Evolutionary conservation across 1,140 invertebrate species (phyloP), one percentile per base, ranked within the genome.

Genomic region (Littorina saxatilis): DNA sequence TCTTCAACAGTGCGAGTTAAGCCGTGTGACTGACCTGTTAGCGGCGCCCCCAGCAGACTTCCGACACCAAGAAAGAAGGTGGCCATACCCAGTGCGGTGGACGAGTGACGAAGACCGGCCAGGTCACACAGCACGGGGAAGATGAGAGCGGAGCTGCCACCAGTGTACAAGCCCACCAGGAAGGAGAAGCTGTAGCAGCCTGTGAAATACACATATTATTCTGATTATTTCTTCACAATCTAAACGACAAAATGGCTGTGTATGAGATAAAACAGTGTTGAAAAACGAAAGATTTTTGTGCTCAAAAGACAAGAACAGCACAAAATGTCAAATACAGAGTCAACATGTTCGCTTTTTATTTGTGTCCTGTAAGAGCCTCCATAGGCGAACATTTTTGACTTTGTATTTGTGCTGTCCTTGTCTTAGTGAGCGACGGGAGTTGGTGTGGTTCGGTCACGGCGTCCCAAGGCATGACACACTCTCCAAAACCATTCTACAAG

Each of bases 21-120:
- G n/a, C n/a, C n/a, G n/a, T n/a, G n/a, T n/a, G n/a, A 68, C 63
- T 37, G 63, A 68, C 63, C 63, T 27, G 35, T 68, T 15, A 68
- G 29, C 0, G 72, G 72, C 13, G 50, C 9, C 5, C 72, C 72
- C 37, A 74, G 39, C 5, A 74, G 27, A 4, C n/a, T n/a, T 13
- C 72, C 72, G 0, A 74, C 47, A 13, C 72, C 72, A 7, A 23
- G 3, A n/a, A 29, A 17, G 9, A 40, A 74, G 27, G 47, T 4
- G 11, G 4, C 29, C 27, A 74, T 13, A 17, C 72, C 72, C n/a
- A 17, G 47, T 11, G 40, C 72, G 27, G 72, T 43, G 40, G 72
- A 3, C n/a, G 27, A 40, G n/a, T 43, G 27, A 9, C n/a, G 4
- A n/a, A 74, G 47, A 39, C 72, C 72, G 20, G 47, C 72, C 17